Evolutionary conservation across 2,797 vertebrate genomes (phyloP).

Genomic region (Tinamus major): DNA sequence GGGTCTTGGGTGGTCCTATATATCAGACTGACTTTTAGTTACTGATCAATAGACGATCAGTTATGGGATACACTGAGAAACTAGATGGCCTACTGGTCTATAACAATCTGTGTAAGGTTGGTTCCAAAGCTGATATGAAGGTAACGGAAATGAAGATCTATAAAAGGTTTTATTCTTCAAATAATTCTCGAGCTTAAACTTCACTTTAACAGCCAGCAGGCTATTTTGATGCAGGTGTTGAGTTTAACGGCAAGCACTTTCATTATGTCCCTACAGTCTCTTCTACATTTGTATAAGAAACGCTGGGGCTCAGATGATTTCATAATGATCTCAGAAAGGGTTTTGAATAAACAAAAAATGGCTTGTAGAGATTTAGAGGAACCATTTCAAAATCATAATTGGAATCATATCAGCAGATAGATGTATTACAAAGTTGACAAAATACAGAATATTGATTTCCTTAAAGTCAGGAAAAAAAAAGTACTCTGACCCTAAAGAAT

Average conservation of each 20-base stretch:
- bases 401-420: background rate
- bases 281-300: background rate
- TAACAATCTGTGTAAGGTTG: background rate
- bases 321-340: accelerated
- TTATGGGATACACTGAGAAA: background rate
- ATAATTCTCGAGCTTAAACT: background rate
- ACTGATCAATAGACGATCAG: background rate
- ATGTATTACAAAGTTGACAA: background rate
- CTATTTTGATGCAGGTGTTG: background rate
- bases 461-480: too few species aligned
- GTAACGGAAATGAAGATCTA: background rate
- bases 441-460: background rate
- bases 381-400: background rate
- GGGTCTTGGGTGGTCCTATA: slow-evolving; percentile 23
- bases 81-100: background rate
- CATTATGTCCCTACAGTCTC: background rate
- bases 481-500: too few species aligned
- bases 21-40: slow-evolving; percentile 26
- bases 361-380: background rate
- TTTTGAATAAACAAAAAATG: background rate
- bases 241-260: background rate
- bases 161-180: background rate
- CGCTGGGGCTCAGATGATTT: background rate
- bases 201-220: background rate
- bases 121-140: background rate